Evolutionary conservation across 2,113 vertebrate species (phyloP), one percentile per base, ranked within the genome.

Genomic region (Osmerus mordax): DNA sequence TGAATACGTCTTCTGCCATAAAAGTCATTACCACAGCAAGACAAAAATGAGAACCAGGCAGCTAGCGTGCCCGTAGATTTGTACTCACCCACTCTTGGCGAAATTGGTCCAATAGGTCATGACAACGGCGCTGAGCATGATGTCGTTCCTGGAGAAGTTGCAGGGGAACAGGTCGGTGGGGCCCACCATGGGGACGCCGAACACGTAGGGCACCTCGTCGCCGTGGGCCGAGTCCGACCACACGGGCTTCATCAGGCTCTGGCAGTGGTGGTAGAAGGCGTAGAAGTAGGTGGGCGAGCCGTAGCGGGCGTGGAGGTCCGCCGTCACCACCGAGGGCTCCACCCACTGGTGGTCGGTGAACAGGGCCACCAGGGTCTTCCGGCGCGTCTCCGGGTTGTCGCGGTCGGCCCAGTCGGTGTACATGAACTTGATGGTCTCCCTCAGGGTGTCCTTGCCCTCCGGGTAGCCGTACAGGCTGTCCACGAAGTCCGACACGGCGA

Each of bases 81-180:
- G 16, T 56, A 87, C 94, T 95, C 91, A 99, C 97, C 97, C 97
- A 3, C 96, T 99, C 90, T 99, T 99, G 83, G 97, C 97, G 71
- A 99, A 99, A 90, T 99, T 99, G 87, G 97, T 99, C 97, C 97
- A 99, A 81, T 98, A 99, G 16, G 97, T 99, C 97, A 99, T 99
- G 66, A 99, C 97, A 14, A 99, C 97, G 0, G 97, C 97, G 0
- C 97, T 99, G 78, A 99, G 94, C 97, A 99, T 99, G 83, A 99
- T 93, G 1, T 99, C 97, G 0, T 99, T 99, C 89, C 96, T 95
- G 88, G 97, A 98, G 89, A 99, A 99, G 90, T 99, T 99, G 84
- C 97, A 99, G 73, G 97, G 96, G 81, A 99, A 98, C 77, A 99
- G 94, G 80, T 99, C 96, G 0, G 97, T 99, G 5, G 97, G 95